Evolutionary conservation across 37 sponge, comb jelly and placozoan species (phyloP).

Genomic region (Petrosia ficiformis): DNA sequence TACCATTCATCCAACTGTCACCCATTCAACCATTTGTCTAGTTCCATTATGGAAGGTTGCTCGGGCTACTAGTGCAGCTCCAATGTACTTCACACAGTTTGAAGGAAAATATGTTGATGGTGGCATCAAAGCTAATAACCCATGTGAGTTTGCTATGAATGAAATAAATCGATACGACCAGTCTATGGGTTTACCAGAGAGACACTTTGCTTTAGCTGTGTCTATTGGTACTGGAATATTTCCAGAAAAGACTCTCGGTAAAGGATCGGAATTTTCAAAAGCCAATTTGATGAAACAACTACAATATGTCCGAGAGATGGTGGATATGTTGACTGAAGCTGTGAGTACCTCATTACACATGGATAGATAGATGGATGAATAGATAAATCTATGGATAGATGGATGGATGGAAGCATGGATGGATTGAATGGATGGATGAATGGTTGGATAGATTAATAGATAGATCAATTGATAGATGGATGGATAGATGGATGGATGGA

Average conservation of each 20-base stretch:
- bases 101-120: constrained; percentile 29
- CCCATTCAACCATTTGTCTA: background rate
- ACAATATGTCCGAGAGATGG: background rate
- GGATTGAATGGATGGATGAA: too few species aligned
- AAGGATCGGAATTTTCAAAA: background rate
- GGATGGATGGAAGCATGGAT: too few species aligned
- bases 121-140: constrained; percentile 23
- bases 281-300: background rate
- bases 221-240: constrained; percentile 27
- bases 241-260: background rate
- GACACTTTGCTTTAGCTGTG: constrained; percentile 3
- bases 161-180: constrained; percentile 2
- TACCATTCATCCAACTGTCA: too few species aligned
- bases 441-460: too few species aligned
- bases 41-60: constrained; percentile 22
- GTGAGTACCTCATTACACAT: background rate
- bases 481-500: background rate
- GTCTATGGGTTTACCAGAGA: background rate
- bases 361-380: background rate
- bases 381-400: too few species aligned
- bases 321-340: background rate
- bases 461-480: background rate
- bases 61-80: constrained; percentile 26
- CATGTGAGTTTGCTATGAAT: constrained; percentile 9
- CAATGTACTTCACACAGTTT: constrained; percentile 12